Conservation (phyloP, 2,888 invertebrate species). For the Sphaerophoria taeniata region DNA sequence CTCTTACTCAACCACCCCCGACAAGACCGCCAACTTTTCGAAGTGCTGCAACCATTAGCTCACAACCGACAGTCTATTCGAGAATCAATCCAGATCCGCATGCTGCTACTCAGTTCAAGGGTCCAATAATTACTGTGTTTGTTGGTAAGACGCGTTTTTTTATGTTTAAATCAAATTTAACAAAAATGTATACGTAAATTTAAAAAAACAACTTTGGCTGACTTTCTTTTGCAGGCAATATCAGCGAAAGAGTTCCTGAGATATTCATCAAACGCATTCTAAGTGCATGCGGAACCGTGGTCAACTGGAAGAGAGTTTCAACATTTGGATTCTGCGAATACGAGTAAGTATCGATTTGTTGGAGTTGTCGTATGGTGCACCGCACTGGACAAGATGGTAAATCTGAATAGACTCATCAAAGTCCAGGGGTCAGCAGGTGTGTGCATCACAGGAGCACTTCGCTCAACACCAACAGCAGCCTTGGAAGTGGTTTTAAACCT, state of each 20-base stretch:
- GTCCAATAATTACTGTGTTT: slow-evolving; percentile 98
- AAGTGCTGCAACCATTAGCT: slow-evolving; percentile 83
- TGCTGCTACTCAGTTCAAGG: slow-evolving; percentile 84
- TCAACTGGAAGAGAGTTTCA: slow-evolving; percentile 98
- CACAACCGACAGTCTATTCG: slow-evolving; percentile 82
- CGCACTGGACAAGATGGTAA: no score
- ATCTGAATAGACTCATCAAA: no score
- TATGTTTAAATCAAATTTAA: background rate
- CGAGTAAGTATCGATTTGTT: slow-evolving; percentile 83
- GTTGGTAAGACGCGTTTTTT: slow-evolving; percentile 86
- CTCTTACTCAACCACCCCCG: slow-evolving; percentile 82
- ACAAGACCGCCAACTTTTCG: slow-evolving; percentile 81
- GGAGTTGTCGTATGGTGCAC: no score
- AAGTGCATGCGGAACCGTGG: slow-evolving; percentile 95
- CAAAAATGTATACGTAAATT: background rate
- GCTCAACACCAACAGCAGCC: no score
- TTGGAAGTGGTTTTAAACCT: no score
- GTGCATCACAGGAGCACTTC: no score
- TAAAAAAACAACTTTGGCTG: slow-evolving; percentile 53
- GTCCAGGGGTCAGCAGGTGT: no score
- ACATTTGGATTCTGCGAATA: slow-evolving; percentile 99
- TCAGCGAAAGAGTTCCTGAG: slow-evolving; percentile 97
- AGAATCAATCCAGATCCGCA: slow-evolving; percentile 79
- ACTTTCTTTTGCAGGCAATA: slow-evolving; percentile 86
- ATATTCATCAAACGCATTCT: slow-evolving; percentile 96